Evolutionary conservation across 2,113 vertebrate genomes (phyloP), one percentile per base, ranked within the genome.

Genomic region (Petaurus breviceps): DNA sequence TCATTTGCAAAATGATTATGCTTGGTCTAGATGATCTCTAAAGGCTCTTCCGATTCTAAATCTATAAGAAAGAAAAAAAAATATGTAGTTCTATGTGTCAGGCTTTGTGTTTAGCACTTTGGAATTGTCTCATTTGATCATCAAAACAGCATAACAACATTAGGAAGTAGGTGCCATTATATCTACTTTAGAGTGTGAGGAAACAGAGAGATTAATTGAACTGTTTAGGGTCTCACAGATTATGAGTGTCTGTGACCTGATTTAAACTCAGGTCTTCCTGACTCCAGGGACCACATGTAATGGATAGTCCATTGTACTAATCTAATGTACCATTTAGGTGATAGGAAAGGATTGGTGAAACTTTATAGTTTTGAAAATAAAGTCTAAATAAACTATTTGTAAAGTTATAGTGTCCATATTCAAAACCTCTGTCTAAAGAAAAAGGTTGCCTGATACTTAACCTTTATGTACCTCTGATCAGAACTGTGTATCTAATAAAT

Each of bases 341-440:
- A 93, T 91, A 95, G 51, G 94, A n/a, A 95, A 95, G 1, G 22
- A 57, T 43, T 94, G 24, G 91, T 77, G 54, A 93, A 94, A 53
- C 6, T 92, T 92, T 92, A 9, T 3, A 57, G 52, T 14, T 50
- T 94, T 43, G 9, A 7, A 95, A 96, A 57, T 26, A 19, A n/a
- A 26, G n/a, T 26, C 46, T 61, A 50, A 0, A 91, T 89, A 94
- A 94, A 26, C 43, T 94, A 26, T 91, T 89, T 96, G 28, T 0
- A 43, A 93, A 91, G 46, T 90, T 94, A 22, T 11, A n/a, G 51
- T 90, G 37, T 25, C 51, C 8, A 37, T 96, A 92, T 91, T 11
- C 3, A 37, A 0, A 84, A 0, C 9, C 8, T 90, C 5, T 19
- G 90, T 50, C 0, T 10, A 95, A 95, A 96, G 4, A 92, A 94